phyloP scores from a whole-genome alignment of 2,797 vertebrate genomes.

The Channallabes apus region DNA sequence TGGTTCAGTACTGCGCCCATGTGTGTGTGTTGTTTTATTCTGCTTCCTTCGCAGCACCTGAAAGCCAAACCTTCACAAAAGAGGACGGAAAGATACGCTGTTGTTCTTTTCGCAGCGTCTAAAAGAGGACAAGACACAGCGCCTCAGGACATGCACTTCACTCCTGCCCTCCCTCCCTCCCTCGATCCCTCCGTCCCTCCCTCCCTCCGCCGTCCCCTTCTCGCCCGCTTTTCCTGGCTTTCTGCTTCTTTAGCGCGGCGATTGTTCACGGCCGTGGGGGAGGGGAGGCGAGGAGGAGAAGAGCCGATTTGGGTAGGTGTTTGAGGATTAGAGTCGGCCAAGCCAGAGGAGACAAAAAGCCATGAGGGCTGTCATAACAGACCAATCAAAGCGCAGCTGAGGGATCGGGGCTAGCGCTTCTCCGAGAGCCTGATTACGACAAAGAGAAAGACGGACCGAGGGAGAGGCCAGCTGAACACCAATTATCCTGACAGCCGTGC shows the following conservation, averaged over 20 bases:
- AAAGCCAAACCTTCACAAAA: conserved; percentile 32
- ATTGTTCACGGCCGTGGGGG: conserved; percentile 69
- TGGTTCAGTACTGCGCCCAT: background rate
- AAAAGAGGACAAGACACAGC: conserved; percentile 56
- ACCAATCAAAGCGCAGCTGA: conserved; percentile 57
- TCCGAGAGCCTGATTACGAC: conserved; percentile 63
- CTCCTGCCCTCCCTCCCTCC: conserved; percentile 50
- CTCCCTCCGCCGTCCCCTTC: conserved; percentile 31
- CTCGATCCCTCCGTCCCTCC: background rate
- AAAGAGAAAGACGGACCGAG: conserved; percentile 69
- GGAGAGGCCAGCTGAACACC: conserved; percentile 63
- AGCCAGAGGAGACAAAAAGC: conserved; percentile 57
- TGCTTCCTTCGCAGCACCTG: background rate
- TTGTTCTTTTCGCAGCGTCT: conserved; percentile 54
- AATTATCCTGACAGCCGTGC: conserved; percentile 63
- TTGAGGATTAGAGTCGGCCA: conserved; percentile 65
- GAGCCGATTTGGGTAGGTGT: conserved; percentile 63
- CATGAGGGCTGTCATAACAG: conserved; percentile 64
- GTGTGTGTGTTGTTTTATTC: background rate
- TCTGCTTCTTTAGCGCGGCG: conserved; percentile 61
- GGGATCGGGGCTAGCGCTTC: conserved; percentile 55
- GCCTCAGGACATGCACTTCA: conserved; percentile 55
- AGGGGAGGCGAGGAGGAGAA: conserved; percentile 57
- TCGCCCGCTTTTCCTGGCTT: conserved; percentile 55
- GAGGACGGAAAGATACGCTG: conserved; percentile 40